Conservation (phyloP, 2,113 vertebrate species). For the Phaethornis superciliosus region DNA sequence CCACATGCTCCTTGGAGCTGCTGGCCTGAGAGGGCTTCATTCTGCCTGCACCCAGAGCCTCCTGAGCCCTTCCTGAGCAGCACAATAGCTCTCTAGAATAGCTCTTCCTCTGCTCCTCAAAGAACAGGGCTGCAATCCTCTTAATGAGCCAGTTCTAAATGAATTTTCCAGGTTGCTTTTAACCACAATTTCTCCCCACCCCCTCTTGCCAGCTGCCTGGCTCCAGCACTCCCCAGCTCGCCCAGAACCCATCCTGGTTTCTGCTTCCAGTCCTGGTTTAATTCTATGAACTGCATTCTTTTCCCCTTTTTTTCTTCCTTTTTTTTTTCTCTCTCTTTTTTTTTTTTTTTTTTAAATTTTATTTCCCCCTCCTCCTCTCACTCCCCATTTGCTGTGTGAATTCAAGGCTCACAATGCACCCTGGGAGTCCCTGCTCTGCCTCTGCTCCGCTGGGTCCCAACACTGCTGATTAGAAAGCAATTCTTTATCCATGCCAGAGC, state of each 20-base stretch:
- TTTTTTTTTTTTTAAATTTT: no score
- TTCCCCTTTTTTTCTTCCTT: not conserved
- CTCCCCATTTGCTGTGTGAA: conserved; percentile 23
- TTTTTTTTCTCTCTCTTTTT: not conserved
- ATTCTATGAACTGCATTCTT: not conserved
- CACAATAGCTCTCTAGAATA: conserved; percentile 17
- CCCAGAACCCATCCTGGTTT: not conserved
- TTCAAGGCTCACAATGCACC: not conserved
- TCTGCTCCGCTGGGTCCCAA: not conserved
- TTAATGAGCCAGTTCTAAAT: conserved; percentile 14
- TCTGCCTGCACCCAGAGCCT: not conserved
- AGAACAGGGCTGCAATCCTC: not conserved
- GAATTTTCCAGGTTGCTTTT: conserved; percentile 23
- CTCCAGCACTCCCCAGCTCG: conserved; percentile 18
- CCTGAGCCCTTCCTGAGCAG: conserved; percentile 26
- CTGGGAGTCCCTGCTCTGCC: not conserved
- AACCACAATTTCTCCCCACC: not conserved
- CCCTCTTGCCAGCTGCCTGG: not conserved
- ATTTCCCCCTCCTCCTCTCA: not conserved
- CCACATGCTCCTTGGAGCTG: not conserved
- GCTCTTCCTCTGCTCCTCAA: conserved; percentile 26
- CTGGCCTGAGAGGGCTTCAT: not conserved
- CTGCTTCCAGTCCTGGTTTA: not conserved
- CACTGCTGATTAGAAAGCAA: conserved; percentile 20
- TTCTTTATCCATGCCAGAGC: not conserved